Evolutionary conservation across 2,113 vertebrate genomes (phyloP).

Genomic region (Dasyornis broadbenti): DNA sequence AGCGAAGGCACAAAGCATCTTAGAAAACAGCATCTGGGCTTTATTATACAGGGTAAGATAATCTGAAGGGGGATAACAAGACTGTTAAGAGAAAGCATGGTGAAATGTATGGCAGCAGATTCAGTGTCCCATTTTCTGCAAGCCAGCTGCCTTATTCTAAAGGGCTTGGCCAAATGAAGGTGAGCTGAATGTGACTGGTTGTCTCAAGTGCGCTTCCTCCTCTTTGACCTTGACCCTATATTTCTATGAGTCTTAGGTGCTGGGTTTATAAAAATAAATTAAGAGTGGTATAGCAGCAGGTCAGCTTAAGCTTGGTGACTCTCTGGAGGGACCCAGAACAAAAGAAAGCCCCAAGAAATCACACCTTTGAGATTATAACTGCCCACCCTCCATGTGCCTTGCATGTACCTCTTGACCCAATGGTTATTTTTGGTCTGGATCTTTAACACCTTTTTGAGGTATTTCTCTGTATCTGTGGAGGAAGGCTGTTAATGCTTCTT

Average conservation of each 20-base stretch:
- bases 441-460: background rate
- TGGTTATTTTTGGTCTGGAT: background rate
- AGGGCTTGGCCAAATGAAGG: background rate
- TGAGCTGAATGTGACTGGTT: background rate
- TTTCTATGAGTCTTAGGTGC: background rate
- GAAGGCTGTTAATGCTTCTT: background rate
- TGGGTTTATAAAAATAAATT: background rate
- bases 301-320: background rate
- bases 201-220: fast-evolving
- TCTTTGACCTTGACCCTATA: background rate
- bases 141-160: background rate
- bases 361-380: background rate
- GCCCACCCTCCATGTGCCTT: background rate
- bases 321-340: background rate
- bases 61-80: background rate
- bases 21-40: background rate
- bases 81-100: background rate
- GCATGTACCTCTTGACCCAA: background rate
- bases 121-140: background rate
- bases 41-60: background rate
- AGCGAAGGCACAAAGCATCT: background rate
- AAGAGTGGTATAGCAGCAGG: background rate
- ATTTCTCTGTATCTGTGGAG: background rate
- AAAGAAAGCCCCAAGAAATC: background rate
- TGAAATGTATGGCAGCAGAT: background rate